These are phyloP conservation scores for Drosophila borborema DNA, from an alignment of 2,888 invertebrate genomes.

Conservation along the genomic window DNA sequence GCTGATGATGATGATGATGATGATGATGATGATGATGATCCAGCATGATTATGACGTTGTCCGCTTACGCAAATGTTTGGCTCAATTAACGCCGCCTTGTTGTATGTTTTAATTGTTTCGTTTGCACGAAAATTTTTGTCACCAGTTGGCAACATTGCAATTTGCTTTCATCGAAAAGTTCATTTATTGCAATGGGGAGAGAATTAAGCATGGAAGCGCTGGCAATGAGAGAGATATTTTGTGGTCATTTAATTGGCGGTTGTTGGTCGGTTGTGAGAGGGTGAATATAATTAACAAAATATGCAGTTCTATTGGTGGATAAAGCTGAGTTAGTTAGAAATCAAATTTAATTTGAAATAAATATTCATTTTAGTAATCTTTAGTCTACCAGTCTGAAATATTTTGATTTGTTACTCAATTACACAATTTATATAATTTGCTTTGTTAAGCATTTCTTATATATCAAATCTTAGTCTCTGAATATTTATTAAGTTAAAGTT, in stretches of 20 bases:
- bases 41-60: slow-evolving; percentile 11
- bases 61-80: slow-evolving; percentile 48
- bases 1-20: not conserved
- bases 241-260: slow-evolving; percentile 41
- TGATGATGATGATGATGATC: not conserved
- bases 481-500: too few relatives aligned
- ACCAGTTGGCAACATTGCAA: not conserved
- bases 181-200: not conserved
- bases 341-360: not conserved
- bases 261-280: not conserved
- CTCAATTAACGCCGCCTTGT: slow-evolving; percentile 42
- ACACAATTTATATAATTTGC: too few relatives aligned
- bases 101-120: slow-evolving; percentile 47
- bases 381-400: not conserved
- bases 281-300: not conserved
- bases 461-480: too few relatives aligned
- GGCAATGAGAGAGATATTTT: slow-evolving; percentile 17
- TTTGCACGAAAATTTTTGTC: slow-evolving; percentile 17
- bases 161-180: slow-evolving; percentile 5
- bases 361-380: not conserved
- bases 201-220: not conserved
- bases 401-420: too few relatives aligned
- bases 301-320: not conserved
- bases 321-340: not conserved
- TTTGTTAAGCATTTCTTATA: too few relatives aligned